phyloP scores from a whole-genome alignment of 2,113 vertebrate species.

The Dipodomys stephensi region DNA sequence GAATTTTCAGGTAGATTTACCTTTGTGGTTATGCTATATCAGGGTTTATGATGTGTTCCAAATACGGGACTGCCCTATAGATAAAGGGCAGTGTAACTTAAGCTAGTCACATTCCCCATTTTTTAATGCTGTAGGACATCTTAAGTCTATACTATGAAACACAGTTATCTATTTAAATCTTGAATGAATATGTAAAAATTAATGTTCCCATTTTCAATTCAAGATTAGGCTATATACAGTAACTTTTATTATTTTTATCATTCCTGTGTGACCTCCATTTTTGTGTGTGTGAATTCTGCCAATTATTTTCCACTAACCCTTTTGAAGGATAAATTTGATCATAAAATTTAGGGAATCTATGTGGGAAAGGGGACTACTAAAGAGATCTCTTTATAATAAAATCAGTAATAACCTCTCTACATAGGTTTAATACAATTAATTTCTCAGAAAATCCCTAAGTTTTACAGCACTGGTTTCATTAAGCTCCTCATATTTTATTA shows the following conservation, averaged over 20 bases:
- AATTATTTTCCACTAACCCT: slow-evolving; percentile 54
- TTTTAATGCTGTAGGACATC: slow-evolving; percentile 20
- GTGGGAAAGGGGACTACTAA: neutral
- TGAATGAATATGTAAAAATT: slow-evolving; percentile 62
- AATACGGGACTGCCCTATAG: neutral
- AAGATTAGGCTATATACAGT: neutral
- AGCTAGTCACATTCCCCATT: neutral
- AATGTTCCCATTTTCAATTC: slow-evolving; percentile 28
- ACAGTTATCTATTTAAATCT: slow-evolving; percentile 29
- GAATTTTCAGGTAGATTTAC: neutral
- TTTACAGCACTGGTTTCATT: slow-evolving; percentile 52
- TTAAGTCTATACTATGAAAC: neutral
- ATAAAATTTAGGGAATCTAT: slow-evolving; percentile 37
- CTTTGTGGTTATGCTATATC: neutral
- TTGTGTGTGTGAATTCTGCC: slow-evolving; percentile 29
- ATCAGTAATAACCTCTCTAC: neutral
- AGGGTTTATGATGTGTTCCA: neutral
- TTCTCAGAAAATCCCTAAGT: slow-evolving; percentile 29
- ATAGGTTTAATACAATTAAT: slow-evolving; percentile 53
- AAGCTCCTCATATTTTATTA: slow-evolving; percentile 47
- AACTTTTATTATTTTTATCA: slow-evolving; percentile 50
- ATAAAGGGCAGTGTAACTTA: neutral
- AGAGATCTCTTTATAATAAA: slow-evolving; percentile 41
- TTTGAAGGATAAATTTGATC: slow-evolving; percentile 35
- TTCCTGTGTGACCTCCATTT: slow-evolving; percentile 17